Conservation (phyloP, 2,888 invertebrate species). For the Phania funesta region DNA sequence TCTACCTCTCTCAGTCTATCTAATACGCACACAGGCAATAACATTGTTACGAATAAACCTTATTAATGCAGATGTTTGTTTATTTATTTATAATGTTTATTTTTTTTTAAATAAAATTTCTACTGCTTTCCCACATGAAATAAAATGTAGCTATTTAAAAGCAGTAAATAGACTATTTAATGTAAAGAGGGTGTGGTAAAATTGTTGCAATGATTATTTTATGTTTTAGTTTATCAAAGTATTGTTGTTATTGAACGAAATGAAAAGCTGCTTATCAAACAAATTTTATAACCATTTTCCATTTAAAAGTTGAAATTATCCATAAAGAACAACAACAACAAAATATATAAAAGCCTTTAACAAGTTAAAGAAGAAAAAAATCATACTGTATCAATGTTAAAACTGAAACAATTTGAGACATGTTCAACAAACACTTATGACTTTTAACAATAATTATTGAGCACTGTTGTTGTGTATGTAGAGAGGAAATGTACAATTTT, state of each 20-base stretch:
- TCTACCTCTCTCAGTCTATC: too few relatives aligned
- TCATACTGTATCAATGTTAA: constrained; percentile 31
- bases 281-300: constrained; percentile 54
- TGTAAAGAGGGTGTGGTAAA: constrained; percentile 42
- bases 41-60: too few relatives aligned
- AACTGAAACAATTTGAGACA: constrained; percentile 34
- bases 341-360: constrained; percentile 5
- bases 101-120: too few relatives aligned
- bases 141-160: constrained; percentile 30
- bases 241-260: not conserved
- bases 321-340: not conserved
- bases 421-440: constrained; percentile 35
- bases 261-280: constrained; percentile 30
- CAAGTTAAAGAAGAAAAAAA: constrained; percentile 26
- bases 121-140: constrained; percentile 1
- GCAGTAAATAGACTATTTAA: constrained; percentile 32
- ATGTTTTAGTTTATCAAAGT: constrained; percentile 30
- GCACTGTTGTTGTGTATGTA: not conserved
- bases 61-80: too few relatives aligned
- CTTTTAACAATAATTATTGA: constrained; percentile 16
- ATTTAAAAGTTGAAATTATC: constrained; percentile 37
- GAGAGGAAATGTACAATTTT: constrained; percentile 46
- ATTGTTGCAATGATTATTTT: constrained; percentile 24
- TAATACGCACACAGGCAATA: too few relatives aligned
- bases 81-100: too few relatives aligned